Evolutionary conservation across 1,140 invertebrate species (phyloP).

Genomic region (Pachypeltis micranthus): DNA sequence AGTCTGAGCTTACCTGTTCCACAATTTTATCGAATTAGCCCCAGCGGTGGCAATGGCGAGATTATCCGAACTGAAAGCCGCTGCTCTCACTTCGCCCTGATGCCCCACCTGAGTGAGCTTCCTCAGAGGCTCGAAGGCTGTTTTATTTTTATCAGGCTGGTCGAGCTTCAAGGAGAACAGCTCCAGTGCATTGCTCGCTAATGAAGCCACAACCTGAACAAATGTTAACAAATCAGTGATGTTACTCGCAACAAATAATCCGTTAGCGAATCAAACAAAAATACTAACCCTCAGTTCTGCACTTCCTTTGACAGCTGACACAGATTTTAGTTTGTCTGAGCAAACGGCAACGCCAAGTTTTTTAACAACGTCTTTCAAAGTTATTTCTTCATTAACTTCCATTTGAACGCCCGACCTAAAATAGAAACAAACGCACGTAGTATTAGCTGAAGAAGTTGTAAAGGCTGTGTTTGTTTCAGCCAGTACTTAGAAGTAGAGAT

Average conservation of each 20-base stretch:
- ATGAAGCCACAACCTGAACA: conserved; percentile 39
- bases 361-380: conserved; percentile 60
- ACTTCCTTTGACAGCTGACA: conserved; percentile 52
- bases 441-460: no score
- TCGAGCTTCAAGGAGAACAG: conserved; percentile 45
- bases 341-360: conserved; percentile 53
- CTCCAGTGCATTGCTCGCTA: conserved; percentile 56
- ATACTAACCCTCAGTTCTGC: conserved; percentile 50
- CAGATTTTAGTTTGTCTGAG: conserved; percentile 53
- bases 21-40: conserved; percentile 78
- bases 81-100: conserved; percentile 70
- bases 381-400: conserved; percentile 24
- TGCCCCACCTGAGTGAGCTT: conserved; percentile 61
- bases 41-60: conserved; percentile 73
- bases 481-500: neutral
- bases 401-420: neutral
- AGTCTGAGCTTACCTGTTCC: conserved; percentile 83
- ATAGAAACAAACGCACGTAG: neutral
- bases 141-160: conserved; percentile 38
- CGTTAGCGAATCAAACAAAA: no score
- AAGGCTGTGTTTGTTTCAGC: no score
- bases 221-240: conserved; percentile 3
- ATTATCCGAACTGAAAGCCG: conserved; percentile 86
- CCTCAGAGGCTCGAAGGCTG: conserved; percentile 38
- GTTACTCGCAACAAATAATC: no score